These are phyloP conservation scores for Gadus macrocephalus DNA, from an alignment of 2,113 vertebrate species.

Conservation along the genomic window DNA sequence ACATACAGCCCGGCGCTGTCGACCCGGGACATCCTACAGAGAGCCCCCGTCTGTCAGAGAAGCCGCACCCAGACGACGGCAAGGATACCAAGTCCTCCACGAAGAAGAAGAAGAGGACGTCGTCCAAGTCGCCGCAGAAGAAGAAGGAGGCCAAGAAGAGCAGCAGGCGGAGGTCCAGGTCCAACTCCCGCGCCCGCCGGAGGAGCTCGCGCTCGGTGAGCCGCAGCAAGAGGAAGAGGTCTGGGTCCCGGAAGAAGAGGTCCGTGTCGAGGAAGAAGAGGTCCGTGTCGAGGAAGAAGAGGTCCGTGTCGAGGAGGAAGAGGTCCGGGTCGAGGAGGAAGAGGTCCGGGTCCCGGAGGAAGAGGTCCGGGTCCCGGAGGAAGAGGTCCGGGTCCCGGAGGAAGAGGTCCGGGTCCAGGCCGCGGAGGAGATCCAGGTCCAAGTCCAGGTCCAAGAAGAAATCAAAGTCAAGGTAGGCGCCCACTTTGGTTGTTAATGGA, in stretches of 20 bases:
- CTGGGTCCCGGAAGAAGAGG: conserved; percentile 28
- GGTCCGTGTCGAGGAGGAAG: conserved; percentile 44
- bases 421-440: neutral
- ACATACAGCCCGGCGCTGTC: neutral
- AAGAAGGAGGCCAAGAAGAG: conserved; percentile 42
- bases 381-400: neutral
- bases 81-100: conserved; percentile 37
- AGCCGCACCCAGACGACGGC: neutral
- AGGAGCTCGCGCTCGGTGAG: conserved; percentile 57
- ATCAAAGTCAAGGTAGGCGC: conserved; percentile 51
- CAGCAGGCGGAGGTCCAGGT: conserved; percentile 44
- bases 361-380: neutral
- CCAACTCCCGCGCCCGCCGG: conserved; percentile 34
- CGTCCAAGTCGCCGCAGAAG: conserved; percentile 49
- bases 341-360: neutral
- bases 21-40: conserved; percentile 9
- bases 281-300: conserved; percentile 29
- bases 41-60: neutral
- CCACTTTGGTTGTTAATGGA: neutral
- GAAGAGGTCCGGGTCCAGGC: conserved; percentile 16
- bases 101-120: conserved; percentile 43
- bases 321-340: conserved; percentile 32
- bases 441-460: conserved; percentile 16
- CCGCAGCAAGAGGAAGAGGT: conserved; percentile 36
- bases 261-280: conserved; percentile 43